Evolutionary conservation across 2,888 invertebrate genomes (phyloP).

Genomic region (Amphipyra tragopoginis): DNA sequence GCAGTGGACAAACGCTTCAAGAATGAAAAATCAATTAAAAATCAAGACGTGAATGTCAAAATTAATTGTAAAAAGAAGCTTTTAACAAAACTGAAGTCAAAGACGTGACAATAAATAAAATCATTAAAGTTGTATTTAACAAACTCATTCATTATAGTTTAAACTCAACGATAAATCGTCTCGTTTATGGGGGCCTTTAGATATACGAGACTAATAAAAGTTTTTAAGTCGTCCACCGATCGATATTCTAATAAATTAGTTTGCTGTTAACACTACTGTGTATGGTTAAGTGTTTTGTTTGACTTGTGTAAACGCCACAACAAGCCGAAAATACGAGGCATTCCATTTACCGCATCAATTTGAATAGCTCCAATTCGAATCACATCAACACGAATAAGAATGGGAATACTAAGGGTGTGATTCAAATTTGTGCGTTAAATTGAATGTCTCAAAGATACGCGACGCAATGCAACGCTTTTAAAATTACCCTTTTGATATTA

Average conservation of each 20-base stretch:
- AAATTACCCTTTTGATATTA: no score
- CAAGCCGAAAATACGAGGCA: not conserved
- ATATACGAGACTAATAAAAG: slow-evolving; percentile 29
- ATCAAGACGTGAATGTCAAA: slow-evolving; percentile 5
- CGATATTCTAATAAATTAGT: slow-evolving; percentile 25
- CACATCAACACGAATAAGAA: no score
- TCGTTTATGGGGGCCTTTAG: slow-evolving; percentile 22
- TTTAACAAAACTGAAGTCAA: slow-evolving; percentile 2
- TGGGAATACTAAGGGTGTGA: no score
- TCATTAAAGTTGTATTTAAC: not conserved
- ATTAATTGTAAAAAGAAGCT: not conserved
- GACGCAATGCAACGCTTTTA: no score
- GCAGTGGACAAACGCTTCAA: no score
- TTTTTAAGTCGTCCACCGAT: slow-evolving; percentile 15
- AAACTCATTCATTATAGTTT: slow-evolving; percentile 2
- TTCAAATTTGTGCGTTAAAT: no score
- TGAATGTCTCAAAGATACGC: no score
- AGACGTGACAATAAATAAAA: slow-evolving; percentile 3
- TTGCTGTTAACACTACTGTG: slow-evolving; percentile 17
- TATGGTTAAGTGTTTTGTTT: slow-evolving; percentile 8
- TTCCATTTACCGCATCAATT: no score
- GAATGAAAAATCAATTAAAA: not conserved
- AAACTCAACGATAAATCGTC: slow-evolving; percentile 21
- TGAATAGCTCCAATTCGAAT: no score
- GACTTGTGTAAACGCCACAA: not conserved